Evolutionary conservation across 1,140 invertebrate genomes (phyloP).

Genomic region (Eufriesea mexicana): DNA sequence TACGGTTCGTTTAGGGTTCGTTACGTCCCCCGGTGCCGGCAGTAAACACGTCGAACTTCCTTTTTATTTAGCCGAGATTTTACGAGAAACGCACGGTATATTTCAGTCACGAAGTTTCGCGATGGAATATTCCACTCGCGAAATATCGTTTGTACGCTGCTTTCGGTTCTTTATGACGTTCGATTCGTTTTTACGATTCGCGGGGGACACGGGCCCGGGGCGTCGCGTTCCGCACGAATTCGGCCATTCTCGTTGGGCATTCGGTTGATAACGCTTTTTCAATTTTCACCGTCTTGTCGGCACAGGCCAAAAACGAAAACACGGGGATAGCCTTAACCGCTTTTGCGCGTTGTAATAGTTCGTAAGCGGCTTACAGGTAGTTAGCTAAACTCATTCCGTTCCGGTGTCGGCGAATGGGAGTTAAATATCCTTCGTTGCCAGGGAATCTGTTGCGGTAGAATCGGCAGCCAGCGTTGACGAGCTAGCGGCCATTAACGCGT

Average conservation of each 20-base stretch:
- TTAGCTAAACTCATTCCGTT: slow-evolving; percentile 55
- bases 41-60: neutral
- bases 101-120: neutral
- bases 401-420: slow-evolving; percentile 51
- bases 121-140: neutral
- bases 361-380: slow-evolving; percentile 64
- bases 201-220: too few species aligned
- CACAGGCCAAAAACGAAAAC: neutral
- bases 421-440: slow-evolving; percentile 55
- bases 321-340: slow-evolving; percentile 30
- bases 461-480: slow-evolving; percentile 28
- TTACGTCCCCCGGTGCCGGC: neutral
- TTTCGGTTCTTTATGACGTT: slow-evolving; percentile 34
- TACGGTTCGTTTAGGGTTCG: slow-evolving; percentile 2
- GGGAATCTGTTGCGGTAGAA: slow-evolving; percentile 49
- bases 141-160: slow-evolving; percentile 27
- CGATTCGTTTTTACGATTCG: slow-evolving; percentile 37
- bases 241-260: neutral
- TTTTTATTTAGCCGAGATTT: neutral
- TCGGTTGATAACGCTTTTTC: slow-evolving; percentile 42
- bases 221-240: neutral
- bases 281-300: slow-evolving; percentile 31
- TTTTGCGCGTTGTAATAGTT: slow-evolving; percentile 57
- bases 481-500: slow-evolving; percentile 40
- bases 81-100: neutral